Evolutionary conservation across 2,888 invertebrate species (phyloP).

Genomic region (Argynnis bischoffii): DNA sequence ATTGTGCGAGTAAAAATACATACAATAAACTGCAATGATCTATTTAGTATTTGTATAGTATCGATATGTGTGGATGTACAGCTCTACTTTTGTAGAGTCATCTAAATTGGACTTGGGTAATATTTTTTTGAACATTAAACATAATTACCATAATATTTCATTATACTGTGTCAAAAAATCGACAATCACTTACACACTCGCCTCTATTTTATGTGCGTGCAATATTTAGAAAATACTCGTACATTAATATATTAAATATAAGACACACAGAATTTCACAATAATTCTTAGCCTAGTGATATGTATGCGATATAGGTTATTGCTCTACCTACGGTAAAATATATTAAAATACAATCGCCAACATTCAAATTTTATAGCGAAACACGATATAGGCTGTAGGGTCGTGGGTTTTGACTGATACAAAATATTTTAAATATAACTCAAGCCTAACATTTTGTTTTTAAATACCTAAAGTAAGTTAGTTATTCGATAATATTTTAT

Average conservation of each 20-base stretch:
- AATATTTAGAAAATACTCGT: conserved; percentile 21
- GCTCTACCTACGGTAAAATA: conserved; percentile 43
- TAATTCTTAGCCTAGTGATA: conserved; percentile 73
- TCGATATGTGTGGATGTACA: background rate
- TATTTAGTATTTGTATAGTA: too few relatives aligned
- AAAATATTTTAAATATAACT: background rate
- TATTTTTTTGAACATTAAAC: background rate
- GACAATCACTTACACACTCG: background rate
- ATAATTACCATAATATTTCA: background rate
- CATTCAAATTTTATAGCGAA: conserved; percentile 31
- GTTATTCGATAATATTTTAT: too few relatives aligned
- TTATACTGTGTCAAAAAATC: background rate
- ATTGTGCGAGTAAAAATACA: background rate
- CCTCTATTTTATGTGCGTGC: conserved; percentile 7
- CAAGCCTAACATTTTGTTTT: too few relatives aligned
- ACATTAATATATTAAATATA: conserved; percentile 29
- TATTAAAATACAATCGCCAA: conserved; percentile 31
- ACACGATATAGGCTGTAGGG: conserved; percentile 17
- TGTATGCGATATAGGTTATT: conserved; percentile 78
- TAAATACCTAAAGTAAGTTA: too few relatives aligned
- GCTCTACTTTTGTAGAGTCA: conserved; percentile 1
- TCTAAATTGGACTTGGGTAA: background rate
- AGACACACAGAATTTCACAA: conserved; percentile 47
- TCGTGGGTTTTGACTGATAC: conserved; percentile 47
- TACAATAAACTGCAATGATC: background rate